These are phyloP conservation scores for Zalophus californianus DNA, from an alignment of 2,797 vertebrate genomes.

Conservation along the genomic window DNA sequence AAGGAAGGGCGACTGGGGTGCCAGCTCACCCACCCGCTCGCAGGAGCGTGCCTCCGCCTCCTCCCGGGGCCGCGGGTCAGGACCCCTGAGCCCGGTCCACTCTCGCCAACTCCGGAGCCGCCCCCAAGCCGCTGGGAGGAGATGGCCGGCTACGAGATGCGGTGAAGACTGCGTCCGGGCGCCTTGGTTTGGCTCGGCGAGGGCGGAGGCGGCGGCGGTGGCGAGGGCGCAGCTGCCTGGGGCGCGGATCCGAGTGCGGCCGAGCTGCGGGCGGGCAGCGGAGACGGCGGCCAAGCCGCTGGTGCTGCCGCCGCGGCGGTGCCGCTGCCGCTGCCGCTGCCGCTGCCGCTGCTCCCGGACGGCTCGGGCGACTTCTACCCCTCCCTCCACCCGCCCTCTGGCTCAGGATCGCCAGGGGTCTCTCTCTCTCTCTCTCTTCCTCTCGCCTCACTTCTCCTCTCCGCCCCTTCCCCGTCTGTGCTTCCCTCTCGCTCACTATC, in stretches of 20 bases:
- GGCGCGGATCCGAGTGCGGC: slow-evolving; percentile 67
- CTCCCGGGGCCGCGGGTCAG: slow-evolving; percentile 55
- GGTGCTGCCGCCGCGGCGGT: slow-evolving; percentile 40
- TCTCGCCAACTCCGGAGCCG: neutral
- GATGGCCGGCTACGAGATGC: neutral
- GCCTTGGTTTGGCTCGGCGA: neutral
- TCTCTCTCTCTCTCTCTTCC: neutral
- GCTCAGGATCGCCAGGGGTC: slow-evolving; percentile 52
- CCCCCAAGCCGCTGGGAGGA: slow-evolving; percentile 52
- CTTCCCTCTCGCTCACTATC: slow-evolving; percentile 79
- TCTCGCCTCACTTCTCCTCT: neutral
- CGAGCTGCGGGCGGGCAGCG: slow-evolving; percentile 59
- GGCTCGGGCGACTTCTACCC: slow-evolving; percentile 69
- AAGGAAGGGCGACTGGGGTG: slow-evolving; percentile 50
- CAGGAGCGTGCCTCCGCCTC: slow-evolving; percentile 52
- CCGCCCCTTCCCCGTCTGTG: slow-evolving; percentile 45
- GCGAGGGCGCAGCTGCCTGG: slow-evolving; percentile 67
- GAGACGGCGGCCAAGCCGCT: slow-evolving; percentile 30
- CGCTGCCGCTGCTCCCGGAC: slow-evolving; percentile 78
- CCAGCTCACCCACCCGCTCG: slow-evolving; percentile 65
- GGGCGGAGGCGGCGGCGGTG: neutral
- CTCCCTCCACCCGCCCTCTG: slow-evolving; percentile 15
- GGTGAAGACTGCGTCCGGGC: neutral
- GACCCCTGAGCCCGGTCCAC: slow-evolving; percentile 71
- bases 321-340: slow-evolving; percentile 66